Base-by-base conservation (phyloP, 1,140 invertebrate genomes). In the Pantala flavescens region DNA sequence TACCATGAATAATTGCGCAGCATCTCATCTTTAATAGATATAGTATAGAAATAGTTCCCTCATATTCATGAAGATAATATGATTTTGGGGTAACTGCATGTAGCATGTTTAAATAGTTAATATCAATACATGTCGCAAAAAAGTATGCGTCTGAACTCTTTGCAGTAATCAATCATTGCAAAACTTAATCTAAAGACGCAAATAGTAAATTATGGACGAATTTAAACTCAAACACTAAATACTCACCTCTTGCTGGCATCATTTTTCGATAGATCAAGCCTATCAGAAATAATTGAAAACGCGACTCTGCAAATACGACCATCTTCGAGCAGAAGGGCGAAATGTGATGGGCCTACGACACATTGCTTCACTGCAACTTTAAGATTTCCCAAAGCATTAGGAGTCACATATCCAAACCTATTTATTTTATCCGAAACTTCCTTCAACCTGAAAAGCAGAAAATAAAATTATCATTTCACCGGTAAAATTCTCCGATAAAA, bases 381-480 rank as follows among this genome's bases (percentile, higher is more conserved):
- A 43, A 97, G 82, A 77, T 88, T 88, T 78, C 89, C 88, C 74
- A 96, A 87, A 74, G 91, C 91, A 76, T 90, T 87, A 77, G 93
- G 90, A 70, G 90, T 89, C 72, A 88, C 88, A 71, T 83, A 83
- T 71, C 93, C 94, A 88, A 93, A 93, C 83, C 92, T 88, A 84
- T 96, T 97, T 77, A 96, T 90, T 82, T 93, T 91, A 75, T 97
- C 95, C 71, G 95, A 91, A 77, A 97, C 92, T 86, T 96, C 93
- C 82, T 93, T 92, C 77, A 94, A 85, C 82, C 92, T 94, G 79
- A 72, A 86, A 84, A 77, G 49, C 73, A 77, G 74, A 74, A 43
- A 7, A 21, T 42, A 71, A 24, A 28, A 14, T 70, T 71, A 3
- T 71, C 21, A 74, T 23, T 74, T 36, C 16, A 24, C 14, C 21